Conservation (phyloP, 37 sponge, comb jelly and placozoan species). For the Beroe forskalii region DNA sequence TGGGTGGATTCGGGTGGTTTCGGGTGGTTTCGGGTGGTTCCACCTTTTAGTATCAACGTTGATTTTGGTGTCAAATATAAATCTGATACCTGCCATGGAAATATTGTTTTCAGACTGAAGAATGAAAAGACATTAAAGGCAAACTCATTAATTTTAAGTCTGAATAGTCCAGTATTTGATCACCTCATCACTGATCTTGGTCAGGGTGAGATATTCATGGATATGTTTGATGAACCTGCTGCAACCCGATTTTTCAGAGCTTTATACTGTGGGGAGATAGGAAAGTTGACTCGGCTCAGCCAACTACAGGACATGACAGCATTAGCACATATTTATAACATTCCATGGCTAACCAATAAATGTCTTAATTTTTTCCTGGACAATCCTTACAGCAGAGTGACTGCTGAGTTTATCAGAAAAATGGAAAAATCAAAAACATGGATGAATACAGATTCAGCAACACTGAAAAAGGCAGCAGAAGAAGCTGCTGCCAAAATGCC, state of each 20-base stretch:
- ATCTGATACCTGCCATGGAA: conserved; percentile 45
- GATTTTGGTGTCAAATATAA: conserved; percentile 56
- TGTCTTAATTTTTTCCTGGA: conserved; percentile 48
- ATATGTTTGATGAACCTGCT: conserved; percentile 43
- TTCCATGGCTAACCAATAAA: conserved; percentile 58
- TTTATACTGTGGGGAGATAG: conserved; percentile 49
- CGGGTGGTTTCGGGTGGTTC: too few species aligned
- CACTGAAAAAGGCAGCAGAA: conserved; percentile 31
- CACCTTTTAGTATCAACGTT: too few species aligned
- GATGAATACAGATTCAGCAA: neutral
- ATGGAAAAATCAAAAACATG: conserved; percentile 13
- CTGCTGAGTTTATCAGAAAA: conserved; percentile 58
- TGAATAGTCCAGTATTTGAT: conserved; percentile 59
- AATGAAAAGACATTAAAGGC: conserved; percentile 44
- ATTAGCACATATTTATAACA: conserved; percentile 53
- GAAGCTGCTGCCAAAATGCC: conserved; percentile 56
- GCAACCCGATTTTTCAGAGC: conserved; percentile 48
- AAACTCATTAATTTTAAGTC: conserved; percentile 41
- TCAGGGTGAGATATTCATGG: conserved; percentile 59
- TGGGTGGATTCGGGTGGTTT: too few species aligned
- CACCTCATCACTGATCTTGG: conserved; percentile 57
- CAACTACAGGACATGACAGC: conserved; percentile 61
- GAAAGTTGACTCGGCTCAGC: conserved; percentile 12
- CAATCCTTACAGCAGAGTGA: neutral
- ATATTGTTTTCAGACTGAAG: conserved; percentile 16